A percentile compares a stretch with the other conserved stretches of the same genome.
phyloP scores from a whole-genome alignment of 2,888 invertebrate genomes.

The Hermaeophaga mercurialis region DNA sequence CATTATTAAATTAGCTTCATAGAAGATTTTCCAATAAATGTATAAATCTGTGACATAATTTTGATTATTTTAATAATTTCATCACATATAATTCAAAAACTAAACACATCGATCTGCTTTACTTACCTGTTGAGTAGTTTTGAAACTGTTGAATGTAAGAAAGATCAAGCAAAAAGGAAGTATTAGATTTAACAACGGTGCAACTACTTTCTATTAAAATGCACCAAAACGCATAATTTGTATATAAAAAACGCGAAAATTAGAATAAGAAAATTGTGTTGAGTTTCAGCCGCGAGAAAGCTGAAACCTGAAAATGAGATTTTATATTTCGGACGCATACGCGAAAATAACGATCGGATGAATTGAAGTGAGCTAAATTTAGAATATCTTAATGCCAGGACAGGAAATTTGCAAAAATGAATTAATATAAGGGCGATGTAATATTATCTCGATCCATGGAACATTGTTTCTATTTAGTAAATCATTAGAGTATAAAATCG shows the following conservation, averaged over 20 bases:
- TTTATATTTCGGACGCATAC: constrained; percentile 18
- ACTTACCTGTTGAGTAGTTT: constrained; percentile 25
- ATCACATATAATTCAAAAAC: neutral
- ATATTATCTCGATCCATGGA: too few relatives aligned
- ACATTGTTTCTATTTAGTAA: too few relatives aligned
- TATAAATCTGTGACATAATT: too few relatives aligned
- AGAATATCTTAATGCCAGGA: constrained; percentile 2
- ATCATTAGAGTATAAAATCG: too few relatives aligned
- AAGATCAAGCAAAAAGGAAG: neutral
- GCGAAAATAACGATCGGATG: constrained; percentile 22
- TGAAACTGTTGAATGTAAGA: constrained; percentile 11
- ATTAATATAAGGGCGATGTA: too few relatives aligned
- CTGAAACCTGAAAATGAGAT: constrained; percentile 9
- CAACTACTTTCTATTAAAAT: too few relatives aligned
- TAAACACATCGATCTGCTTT: constrained; percentile 11
- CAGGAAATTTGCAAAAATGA: too few relatives aligned
- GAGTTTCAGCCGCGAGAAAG: constrained; percentile 1
- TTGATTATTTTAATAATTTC: too few relatives aligned
- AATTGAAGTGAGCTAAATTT: constrained; percentile 3
- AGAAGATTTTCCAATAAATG: too few relatives aligned
- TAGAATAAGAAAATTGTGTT: neutral
- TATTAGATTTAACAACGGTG: too few relatives aligned
- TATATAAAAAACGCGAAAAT: neutral
- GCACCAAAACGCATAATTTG: neutral
- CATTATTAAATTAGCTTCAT: too few relatives aligned